Percentiles rank a stretch among this genome's conserved stretches.
phyloP scores from a whole-genome alignment of 2,113 vertebrate genomes.

The Piaya cayana region DNA sequence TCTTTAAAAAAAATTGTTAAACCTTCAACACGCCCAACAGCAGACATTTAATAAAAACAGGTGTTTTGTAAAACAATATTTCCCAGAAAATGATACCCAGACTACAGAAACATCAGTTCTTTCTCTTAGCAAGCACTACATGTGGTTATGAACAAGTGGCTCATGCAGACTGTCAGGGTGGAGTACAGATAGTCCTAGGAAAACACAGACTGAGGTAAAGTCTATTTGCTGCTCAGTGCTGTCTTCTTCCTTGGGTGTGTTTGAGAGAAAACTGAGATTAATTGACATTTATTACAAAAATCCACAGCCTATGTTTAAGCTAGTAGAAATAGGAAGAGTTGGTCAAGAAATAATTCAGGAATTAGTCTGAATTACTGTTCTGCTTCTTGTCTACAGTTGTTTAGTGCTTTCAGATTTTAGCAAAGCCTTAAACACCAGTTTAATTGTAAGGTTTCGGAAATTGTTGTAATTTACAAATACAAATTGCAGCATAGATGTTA shows the following conservation, averaged over 20 bases:
- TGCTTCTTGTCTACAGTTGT: neutral
- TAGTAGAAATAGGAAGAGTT: neutral
- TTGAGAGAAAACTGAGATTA: slow-evolving; percentile 3
- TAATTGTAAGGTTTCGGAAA: neutral
- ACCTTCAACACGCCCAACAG: neutral
- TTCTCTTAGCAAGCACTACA: neutral
- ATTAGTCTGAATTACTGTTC: neutral
- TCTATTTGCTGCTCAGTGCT: neutral
- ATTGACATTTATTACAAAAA: neutral
- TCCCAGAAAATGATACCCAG: neutral
- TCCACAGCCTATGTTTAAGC: neutral
- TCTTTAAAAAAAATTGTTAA: neutral
- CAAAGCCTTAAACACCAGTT: neutral
- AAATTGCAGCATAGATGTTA: neutral
- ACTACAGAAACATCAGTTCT: neutral
- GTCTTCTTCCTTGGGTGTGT: neutral
- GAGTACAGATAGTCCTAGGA: neutral
- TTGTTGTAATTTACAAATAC: neutral
- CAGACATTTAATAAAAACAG: neutral
- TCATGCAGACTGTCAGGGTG: neutral
- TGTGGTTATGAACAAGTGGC: neutral
- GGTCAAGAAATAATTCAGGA: neutral
- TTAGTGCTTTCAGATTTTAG: neutral
- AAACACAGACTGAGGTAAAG: slow-evolving; percentile 27
- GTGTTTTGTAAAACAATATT: neutral